Evolutionary conservation across 1,140 invertebrate genomes (phyloP).

Genomic region (Trichonephila clavata): DNA sequence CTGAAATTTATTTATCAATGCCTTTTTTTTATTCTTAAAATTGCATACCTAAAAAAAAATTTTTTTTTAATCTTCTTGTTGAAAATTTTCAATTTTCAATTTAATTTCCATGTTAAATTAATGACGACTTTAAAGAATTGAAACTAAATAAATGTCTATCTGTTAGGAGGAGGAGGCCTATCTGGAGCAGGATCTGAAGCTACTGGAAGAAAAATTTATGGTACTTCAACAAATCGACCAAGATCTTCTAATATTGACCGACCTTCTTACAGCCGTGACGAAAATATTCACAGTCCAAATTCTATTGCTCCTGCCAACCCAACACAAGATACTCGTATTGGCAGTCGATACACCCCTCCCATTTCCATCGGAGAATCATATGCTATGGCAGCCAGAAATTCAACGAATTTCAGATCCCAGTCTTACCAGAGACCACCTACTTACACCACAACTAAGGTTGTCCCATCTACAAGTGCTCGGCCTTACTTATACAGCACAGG

Average conservation of each 20-base stretch:
- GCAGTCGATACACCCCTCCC: conserved; percentile 55
- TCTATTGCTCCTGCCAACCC: conserved; percentile 51
- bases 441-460: background rate
- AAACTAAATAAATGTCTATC: background rate
- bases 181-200: conserved; percentile 28
- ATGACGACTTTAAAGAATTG: too few species aligned
- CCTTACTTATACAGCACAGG: conserved; percentile 71
- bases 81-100: too few species aligned
- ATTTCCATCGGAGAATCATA: conserved; percentile 60
- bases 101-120: too few species aligned
- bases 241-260: conserved; percentile 11
- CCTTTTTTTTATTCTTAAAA: too few species aligned
- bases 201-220: conserved; percentile 29
- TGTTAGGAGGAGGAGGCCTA: background rate
- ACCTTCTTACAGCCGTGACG: background rate
- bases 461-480: conserved; percentile 11
- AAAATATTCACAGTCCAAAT: conserved; percentile 59
- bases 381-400: conserved; percentile 2
- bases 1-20: too few species aligned
- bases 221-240: conserved; percentile 43
- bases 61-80: too few species aligned
- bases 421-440: conserved; percentile 37
- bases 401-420: background rate
- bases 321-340: conserved; percentile 21
- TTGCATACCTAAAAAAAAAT: too few species aligned